phyloP scores from a whole-genome alignment of 2,113 vertebrate genomes.

The Cephalopterus ornatus region DNA sequence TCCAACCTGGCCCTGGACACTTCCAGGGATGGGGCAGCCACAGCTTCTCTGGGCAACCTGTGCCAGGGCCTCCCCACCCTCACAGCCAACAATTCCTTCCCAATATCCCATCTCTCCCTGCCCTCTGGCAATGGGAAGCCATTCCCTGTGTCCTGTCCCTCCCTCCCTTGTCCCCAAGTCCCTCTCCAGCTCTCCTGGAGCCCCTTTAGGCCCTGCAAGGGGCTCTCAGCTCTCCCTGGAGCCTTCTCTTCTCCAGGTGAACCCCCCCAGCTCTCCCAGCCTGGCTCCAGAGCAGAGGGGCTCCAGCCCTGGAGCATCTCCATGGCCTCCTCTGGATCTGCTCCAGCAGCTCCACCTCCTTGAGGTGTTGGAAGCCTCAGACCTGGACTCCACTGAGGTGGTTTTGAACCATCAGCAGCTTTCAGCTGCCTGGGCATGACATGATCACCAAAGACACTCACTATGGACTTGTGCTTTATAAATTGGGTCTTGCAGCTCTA shows the following conservation, averaged over 20 bases:
- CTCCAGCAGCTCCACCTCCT: not conserved
- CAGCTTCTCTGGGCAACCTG: not conserved
- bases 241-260: not conserved
- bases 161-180: not conserved
- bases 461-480: not conserved
- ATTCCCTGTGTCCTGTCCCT: not conserved
- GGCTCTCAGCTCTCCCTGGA: not conserved
- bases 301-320: not conserved
- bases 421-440: not conserved
- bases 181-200: not conserved
- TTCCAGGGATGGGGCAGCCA: not conserved
- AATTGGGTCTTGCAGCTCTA: not conserved
- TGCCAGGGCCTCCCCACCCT: not conserved
- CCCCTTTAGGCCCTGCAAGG: not conserved
- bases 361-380: not conserved
- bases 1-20: not conserved
- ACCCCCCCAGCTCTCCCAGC: not conserved
- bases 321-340: not conserved
- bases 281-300: not conserved
- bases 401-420: not conserved
- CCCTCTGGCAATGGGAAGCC: not conserved
- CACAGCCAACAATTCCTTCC: fast-evolving
- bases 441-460: not conserved
- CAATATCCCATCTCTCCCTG: not conserved
- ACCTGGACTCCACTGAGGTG: not conserved